Evolutionary conservation across 2,797 vertebrate genomes (phyloP).

Genomic region (Sphenopsis melanotis): DNA sequence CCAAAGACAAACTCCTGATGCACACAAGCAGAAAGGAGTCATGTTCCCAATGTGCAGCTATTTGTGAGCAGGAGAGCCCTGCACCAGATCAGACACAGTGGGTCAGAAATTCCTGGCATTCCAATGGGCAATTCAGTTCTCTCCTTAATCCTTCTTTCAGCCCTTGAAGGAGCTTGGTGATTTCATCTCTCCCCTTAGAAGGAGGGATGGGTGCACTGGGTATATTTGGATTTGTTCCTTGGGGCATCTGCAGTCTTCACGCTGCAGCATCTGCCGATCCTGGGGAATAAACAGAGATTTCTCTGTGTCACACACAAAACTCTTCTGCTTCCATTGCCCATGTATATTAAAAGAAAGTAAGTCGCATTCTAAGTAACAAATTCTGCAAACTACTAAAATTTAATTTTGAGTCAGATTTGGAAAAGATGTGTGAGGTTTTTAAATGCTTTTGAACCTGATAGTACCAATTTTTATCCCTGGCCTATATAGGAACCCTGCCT

Average conservation of each 20-base stretch:
- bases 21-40: not conserved
- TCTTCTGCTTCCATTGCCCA: not conserved
- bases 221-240: not conserved
- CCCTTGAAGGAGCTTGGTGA: not conserved
- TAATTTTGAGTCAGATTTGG: not conserved
- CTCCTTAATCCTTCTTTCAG: not conserved
- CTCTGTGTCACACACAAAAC: not conserved
- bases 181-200: not conserved
- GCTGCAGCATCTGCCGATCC: not conserved
- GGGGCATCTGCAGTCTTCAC: rapidly evolving
- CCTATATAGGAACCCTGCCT: not conserved
- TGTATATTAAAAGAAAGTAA: not conserved
- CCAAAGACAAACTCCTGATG: not conserved
- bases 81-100: not conserved
- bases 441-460: not conserved
- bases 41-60: not conserved
- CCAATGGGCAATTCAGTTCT: not conserved
- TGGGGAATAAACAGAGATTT: not conserved
- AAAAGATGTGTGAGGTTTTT: not conserved
- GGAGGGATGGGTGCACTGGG: not conserved
- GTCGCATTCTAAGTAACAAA: not conserved
- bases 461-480: not conserved
- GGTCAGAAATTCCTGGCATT: not conserved
- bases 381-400: not conserved
- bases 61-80: not conserved